Evolutionary conservation across 2,113 vertebrate genomes (phyloP).

Genomic region (Micronycteris hirsuta): DNA sequence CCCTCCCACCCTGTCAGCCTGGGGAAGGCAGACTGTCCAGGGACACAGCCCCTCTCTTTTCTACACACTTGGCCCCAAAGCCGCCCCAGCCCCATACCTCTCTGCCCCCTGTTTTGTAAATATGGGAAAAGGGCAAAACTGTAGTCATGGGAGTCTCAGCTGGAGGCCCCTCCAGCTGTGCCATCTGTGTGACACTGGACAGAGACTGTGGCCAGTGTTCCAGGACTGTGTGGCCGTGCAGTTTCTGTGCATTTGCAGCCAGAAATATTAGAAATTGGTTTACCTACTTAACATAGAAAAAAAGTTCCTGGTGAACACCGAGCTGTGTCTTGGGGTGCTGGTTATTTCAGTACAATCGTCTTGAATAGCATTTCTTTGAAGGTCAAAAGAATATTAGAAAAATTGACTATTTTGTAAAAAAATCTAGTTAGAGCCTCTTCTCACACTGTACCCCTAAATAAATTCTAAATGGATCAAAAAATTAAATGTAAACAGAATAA

Average conservation of each 20-base stretch:
- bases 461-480: constrained; percentile 14
- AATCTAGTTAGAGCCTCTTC: not conserved
- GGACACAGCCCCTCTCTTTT: constrained; percentile 93
- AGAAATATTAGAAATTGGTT: constrained; percentile 99
- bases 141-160: constrained; percentile 84
- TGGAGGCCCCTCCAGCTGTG: constrained; percentile 85
- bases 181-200: constrained; percentile 96
- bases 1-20: constrained; percentile 53
- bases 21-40: constrained; percentile 81
- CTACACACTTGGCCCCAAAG: constrained; percentile 84
- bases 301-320: not conserved
- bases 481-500: not conserved
- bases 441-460: not conserved
- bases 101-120: constrained; percentile 88
- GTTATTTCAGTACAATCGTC: not conserved
- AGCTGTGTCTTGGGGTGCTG: not conserved
- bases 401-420: not conserved
- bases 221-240: constrained; percentile 94
- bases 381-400: not conserved
- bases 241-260: constrained; percentile 99
- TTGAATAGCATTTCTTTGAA: not conserved
- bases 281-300: constrained; percentile 95
- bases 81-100: not conserved
- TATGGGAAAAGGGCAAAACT: constrained; percentile 85
- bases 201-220: constrained; percentile 92